Evolutionary conservation across 1,140 invertebrate species (phyloP), one percentile per base, ranked within the genome.

Genomic region (Drosophila kurseongensis): DNA sequence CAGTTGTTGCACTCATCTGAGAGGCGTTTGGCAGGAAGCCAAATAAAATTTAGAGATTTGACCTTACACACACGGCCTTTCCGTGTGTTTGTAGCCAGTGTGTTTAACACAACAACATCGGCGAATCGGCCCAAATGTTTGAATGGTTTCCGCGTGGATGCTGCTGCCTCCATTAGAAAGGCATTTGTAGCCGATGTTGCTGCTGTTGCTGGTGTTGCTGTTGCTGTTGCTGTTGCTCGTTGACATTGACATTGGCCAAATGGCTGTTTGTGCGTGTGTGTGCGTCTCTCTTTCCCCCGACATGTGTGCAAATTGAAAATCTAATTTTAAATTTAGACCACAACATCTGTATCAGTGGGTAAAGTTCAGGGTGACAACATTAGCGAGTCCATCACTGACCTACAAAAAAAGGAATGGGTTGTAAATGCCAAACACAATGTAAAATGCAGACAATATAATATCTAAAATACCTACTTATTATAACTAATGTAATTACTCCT

Each of bases 211-310:
- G 65, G 18, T 18, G 67, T 63, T 50, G 61, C n/a, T 55, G 58
- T 29, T 60, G 68, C 10, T 66, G 61, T 29, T 71, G 63, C 27
- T 68, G 75, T 63, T 65, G 76, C 72, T 55, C 68, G 78, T 80
- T 86, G 83, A 86, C 83, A 86, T 86, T 86, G 83, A 86, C 83
- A 86, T 86, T 86, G 83, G 83, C 56, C 72, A 76, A 86, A 86
- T 75, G 84, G 80, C 84, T 83, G 80, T 69, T 71, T 83, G 83
- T 86, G 82, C 82, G 82, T 82, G 51, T 48, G 14, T 52, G 16
- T 47, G 44, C 16, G 29, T 54, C 5, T 12, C 13, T 10, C 38
- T n/a, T 9, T 8, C 23, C 47, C 13, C 13, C 23, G 5, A 16
- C 23, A 27, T 56, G 45, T 65, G 67, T 62, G 54, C 59, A 69